Conservation (phyloP, 1,140 invertebrate species). For the Microplitis mediator region DNA sequence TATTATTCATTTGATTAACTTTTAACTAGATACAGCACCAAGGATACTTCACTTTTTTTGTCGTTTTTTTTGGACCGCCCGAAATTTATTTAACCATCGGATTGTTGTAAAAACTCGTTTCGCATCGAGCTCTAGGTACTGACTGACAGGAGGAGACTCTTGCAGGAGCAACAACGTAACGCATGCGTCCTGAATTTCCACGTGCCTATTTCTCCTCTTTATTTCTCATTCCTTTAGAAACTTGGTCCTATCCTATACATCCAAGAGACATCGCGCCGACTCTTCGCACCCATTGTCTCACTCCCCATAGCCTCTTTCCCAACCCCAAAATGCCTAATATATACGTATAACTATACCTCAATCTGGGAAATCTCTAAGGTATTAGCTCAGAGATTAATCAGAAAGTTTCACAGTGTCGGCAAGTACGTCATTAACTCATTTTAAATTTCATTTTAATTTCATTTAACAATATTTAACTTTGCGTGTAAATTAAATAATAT, state of each 20-base stretch:
- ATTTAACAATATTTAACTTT: conserved; percentile 9
- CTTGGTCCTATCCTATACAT: background rate
- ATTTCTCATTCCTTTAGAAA: conserved; percentile 27
- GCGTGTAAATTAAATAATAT: background rate
- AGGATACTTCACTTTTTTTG: background rate
- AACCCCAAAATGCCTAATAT: background rate
- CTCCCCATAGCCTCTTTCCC: background rate
- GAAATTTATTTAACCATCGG: background rate
- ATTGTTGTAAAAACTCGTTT: conserved; percentile 30
- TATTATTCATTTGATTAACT: background rate
- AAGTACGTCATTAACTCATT: conserved; percentile 34
- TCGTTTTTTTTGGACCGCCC: too few relatives aligned
- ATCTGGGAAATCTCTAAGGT: conserved; percentile 9
- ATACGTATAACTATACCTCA: conserved; percentile 6
- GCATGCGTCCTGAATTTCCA: conserved; percentile 49
- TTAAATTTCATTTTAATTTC: conserved; percentile 30
- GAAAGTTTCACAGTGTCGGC: conserved; percentile 26
- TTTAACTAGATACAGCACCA: background rate
- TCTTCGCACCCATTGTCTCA: background rate
- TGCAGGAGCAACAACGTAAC: conserved; percentile 51
- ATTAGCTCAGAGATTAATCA: conserved; percentile 31
- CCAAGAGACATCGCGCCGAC: background rate
- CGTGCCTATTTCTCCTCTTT: conserved; percentile 46
- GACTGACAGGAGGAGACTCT: conserved; percentile 45
- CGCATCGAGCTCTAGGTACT: conserved; percentile 49